Conservation (phyloP, 2,888 invertebrate genomes). For the Rapana venosa region DNA sequence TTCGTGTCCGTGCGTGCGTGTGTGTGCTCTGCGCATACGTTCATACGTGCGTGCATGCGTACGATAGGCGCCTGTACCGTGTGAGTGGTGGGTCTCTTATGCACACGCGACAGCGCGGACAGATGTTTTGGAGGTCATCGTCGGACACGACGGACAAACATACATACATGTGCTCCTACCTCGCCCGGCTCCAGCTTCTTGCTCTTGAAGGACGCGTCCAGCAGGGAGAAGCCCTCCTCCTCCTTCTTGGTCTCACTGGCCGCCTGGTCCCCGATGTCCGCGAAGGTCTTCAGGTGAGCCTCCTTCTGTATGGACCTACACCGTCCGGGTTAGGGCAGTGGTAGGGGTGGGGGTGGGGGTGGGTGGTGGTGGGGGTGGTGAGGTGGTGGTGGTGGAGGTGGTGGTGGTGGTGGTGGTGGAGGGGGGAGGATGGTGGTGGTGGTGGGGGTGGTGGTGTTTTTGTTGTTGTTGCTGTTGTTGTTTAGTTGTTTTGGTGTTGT, state of each 20-base stretch:
- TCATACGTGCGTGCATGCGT: background rate
- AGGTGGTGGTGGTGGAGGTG: background rate
- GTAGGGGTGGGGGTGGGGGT: background rate
- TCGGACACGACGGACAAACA: too few relatives aligned
- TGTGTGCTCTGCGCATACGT: background rate
- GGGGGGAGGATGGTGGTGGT: too few relatives aligned
- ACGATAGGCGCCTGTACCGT: background rate
- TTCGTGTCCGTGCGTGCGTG: background rate
- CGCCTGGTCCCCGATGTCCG: constrained; percentile 12
- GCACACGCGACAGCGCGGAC: background rate
- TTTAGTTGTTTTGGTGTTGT: too few relatives aligned
- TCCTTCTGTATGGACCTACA: background rate
- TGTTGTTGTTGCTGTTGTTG: background rate
- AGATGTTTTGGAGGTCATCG: too few relatives aligned
- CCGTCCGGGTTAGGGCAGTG: background rate
- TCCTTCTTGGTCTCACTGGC: background rate
- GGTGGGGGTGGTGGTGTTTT: background rate
- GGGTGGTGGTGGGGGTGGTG: background rate
- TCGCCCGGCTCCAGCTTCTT: background rate
- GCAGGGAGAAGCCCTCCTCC: background rate
- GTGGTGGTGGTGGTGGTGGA: background rate
- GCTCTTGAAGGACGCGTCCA: background rate
- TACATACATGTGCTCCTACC: background rate
- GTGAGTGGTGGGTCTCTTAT: background rate
- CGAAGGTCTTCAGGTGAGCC: background rate